A percentile compares a stretch with the other conserved stretches of the same genome.
phyloP scores from a whole-genome alignment of 2,888 invertebrate species.

The Limnephilus rhombicus region DNA sequence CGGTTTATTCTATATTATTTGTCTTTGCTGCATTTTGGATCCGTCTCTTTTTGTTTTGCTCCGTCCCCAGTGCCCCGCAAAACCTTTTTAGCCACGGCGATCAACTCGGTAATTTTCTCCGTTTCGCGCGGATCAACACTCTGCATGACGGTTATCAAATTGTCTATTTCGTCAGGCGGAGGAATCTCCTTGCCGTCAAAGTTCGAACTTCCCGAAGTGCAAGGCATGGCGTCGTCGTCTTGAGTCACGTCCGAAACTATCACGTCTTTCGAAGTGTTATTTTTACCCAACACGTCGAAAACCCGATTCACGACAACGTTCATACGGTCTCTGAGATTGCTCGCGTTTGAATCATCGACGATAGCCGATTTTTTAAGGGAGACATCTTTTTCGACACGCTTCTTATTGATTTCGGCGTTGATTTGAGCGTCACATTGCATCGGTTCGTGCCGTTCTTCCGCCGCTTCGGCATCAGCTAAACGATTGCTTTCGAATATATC shows the following conservation, averaged over 20 bases:
- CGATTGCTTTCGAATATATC: not conserved
- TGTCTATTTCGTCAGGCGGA: not conserved
- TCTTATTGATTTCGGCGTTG: not conserved
- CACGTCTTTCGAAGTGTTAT: not conserved
- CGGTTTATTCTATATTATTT: not conserved
- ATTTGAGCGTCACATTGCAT: not conserved
- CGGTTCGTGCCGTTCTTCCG: not conserved
- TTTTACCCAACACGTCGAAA: not conserved
- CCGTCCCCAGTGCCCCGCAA: not conserved
- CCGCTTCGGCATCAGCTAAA: not conserved
- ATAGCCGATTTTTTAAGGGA: not conserved
- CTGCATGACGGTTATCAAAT: not conserved
- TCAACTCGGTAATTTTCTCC: not conserved
- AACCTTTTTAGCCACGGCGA: not conserved
- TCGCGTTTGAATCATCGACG: not conserved
- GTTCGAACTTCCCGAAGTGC: not conserved
- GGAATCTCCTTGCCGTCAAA: not conserved
- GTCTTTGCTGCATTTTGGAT: not conserved
- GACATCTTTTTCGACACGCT: not conserved
- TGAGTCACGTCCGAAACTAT: not conserved
- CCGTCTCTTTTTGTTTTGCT: not conserved
- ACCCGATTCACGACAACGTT: not conserved
- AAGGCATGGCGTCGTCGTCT: not conserved
- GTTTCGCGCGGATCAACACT: not conserved
- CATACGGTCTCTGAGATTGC: not conserved